Evolutionary conservation across 37 sponge, comb jelly and placozoan genomes (phyloP).

Genomic region (Spongilla lacustris): DNA sequence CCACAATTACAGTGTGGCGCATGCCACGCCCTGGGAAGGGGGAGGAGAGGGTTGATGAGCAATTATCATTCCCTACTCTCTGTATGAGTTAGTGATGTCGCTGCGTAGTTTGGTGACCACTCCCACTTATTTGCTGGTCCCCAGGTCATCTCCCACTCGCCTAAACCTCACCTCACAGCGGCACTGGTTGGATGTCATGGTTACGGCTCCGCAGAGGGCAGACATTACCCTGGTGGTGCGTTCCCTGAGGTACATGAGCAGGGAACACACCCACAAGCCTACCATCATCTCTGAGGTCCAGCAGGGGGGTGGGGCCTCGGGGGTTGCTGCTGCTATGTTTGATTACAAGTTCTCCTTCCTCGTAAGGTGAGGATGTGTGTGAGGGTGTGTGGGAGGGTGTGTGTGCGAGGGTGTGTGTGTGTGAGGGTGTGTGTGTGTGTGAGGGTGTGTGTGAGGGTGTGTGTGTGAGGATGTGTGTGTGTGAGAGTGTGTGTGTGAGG

Average conservation of each 20-base stretch:
- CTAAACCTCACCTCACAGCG: slow-evolving; percentile 27
- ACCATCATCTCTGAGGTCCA: background rate
- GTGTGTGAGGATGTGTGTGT: background rate
- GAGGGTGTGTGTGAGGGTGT: background rate
- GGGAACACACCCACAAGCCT: background rate
- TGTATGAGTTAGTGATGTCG: no score
- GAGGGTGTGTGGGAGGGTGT: background rate
- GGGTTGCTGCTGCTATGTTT: background rate
- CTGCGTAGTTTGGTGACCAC: background rate
- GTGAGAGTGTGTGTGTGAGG: background rate
- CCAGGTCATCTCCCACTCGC: slow-evolving; percentile 45
- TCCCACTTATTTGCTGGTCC: no score
- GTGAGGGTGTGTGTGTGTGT: background rate
- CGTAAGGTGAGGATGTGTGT: slow-evolving; percentile 3
- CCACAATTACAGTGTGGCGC: no score
- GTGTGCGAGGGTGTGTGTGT: background rate
- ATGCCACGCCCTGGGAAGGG: no score
- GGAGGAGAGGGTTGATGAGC: no score
- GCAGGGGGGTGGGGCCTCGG: background rate
- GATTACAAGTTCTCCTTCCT: slow-evolving; percentile 19
- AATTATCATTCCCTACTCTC: no score
- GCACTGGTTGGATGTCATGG: slow-evolving; percentile 20
- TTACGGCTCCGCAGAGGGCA: background rate
- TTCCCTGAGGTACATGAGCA: background rate
- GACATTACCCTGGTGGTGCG: slow-evolving; percentile 15